A percentile compares a stretch with the other conserved stretches of the same genome.
Conservation (phyloP, 1,140 invertebrate species). For the Pogonus chalceus region DNA sequence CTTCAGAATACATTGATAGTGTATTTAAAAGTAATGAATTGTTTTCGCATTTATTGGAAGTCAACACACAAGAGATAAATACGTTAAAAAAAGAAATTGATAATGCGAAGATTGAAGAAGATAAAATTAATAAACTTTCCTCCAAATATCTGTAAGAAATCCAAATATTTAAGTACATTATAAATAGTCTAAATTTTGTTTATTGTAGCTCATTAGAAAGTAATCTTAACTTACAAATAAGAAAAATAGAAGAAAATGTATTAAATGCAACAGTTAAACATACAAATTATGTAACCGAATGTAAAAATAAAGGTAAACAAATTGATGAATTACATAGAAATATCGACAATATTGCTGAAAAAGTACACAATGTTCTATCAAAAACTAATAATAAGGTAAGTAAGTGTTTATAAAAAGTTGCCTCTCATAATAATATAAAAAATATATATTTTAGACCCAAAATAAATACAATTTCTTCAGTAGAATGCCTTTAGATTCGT, state of each 20-base stretch:
- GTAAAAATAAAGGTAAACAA: background rate
- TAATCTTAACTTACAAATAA: background rate
- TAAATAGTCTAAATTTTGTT: background rate
- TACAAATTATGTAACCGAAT: background rate
- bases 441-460: background rate
- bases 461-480: background rate
- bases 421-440: background rate
- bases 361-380: background rate
- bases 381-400: background rate
- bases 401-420: background rate
- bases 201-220: background rate
- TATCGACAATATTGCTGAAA: background rate
- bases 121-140: background rate
- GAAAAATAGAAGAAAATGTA: background rate
- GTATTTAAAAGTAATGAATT: background rate
- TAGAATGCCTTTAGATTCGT: background rate
- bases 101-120: background rate
- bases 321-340: background rate
- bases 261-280: background rate
- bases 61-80: background rate
- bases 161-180: background rate
- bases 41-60: background rate
- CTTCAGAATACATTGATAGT: background rate
- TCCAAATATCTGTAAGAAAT: background rate
- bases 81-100: constrained; percentile 1